Evolutionary conservation across 2,113 vertebrate genomes (phyloP), one percentile per base, ranked within the genome.

Genomic region (Oophaga pumilio): DNA sequence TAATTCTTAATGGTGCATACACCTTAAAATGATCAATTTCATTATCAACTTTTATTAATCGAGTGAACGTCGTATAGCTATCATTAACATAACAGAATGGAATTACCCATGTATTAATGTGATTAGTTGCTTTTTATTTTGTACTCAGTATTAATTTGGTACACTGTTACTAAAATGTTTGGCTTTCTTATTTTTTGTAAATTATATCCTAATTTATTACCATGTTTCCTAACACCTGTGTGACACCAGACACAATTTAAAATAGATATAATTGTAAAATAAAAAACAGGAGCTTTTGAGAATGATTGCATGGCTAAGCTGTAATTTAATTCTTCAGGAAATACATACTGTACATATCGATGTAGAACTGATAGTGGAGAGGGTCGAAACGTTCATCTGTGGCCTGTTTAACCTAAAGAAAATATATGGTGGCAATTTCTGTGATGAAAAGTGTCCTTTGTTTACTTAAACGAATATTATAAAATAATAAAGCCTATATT

Each of bases 131-230:
- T 95, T 98, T 95, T 95, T 97, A 97, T 98, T 97, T 98, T 98
- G 96, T 98, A 97, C 94, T 96, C 95, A 95, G 96, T 98, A 98
- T 98, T 98, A 97, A 96, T 98, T 97, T 97, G 96, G 95, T 97
- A 97, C 97, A 98, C 96, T 98, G 97, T 97, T 98, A 96, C 95
- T 94, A 95, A 94, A 96, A 95, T 94, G 93, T 94, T 95, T 95
- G 95, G 94, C 92, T 95, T 96, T 76, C 50, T 33, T 84, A n/a
- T 73, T 96, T 96, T 96, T 96, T 98, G 97, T 98, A 98, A 98
- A 97, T 99, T 97, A 98, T 99, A 98, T 98, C 96, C 96, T 99
- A 98, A 99, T 99, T 99, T 99, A 99, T 99, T 99, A 95, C 95
- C 91, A 94, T 95, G 95, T 96, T 96, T 97, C 92, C 94, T 95